Conservation (phyloP, 1,140 invertebrate genomes). For the Sesamia nonagrioides region DNA sequence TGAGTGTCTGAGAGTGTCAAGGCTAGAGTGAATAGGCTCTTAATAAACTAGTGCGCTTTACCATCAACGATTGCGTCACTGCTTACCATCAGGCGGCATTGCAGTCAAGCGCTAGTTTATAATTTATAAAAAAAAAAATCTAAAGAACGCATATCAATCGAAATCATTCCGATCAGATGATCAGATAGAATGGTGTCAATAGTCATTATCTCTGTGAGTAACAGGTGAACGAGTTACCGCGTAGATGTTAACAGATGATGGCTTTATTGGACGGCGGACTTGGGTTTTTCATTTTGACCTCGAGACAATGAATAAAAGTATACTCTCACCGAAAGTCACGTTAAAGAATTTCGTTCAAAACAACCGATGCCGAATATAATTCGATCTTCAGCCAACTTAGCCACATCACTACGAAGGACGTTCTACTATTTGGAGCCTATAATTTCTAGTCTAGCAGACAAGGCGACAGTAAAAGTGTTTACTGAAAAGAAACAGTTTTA, state of each 20-base stretch:
- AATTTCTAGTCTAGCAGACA: constrained; percentile 32
- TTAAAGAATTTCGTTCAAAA: too few relatives aligned
- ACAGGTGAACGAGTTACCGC: neutral
- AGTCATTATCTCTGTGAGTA: neutral
- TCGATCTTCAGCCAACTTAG: neutral
- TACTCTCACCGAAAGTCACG: too few relatives aligned
- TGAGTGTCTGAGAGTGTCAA: too few relatives aligned
- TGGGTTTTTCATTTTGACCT: too few relatives aligned
- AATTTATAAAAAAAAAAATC: too few relatives aligned
- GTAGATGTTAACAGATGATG: neutral
- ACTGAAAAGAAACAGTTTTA: constrained; percentile 11
- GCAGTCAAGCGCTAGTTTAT: too few relatives aligned
- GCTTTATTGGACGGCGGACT: too few relatives aligned
- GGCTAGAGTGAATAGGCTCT: too few relatives aligned
- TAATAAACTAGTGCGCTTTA: too few relatives aligned
- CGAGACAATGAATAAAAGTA: too few relatives aligned
- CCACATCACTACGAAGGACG: neutral
- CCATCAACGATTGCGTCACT: too few relatives aligned
- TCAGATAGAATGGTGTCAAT: neutral
- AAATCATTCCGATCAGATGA: neutral
- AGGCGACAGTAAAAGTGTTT: constrained; percentile 8
- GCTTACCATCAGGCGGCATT: too few relatives aligned
- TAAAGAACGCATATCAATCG: neutral
- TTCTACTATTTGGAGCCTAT: constrained; percentile 6
- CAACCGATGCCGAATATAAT: neutral